These are phyloP conservation scores for Apeltes quadracus DNA, from an alignment of 2,113 vertebrate species.

Conservation along the genomic window DNA sequence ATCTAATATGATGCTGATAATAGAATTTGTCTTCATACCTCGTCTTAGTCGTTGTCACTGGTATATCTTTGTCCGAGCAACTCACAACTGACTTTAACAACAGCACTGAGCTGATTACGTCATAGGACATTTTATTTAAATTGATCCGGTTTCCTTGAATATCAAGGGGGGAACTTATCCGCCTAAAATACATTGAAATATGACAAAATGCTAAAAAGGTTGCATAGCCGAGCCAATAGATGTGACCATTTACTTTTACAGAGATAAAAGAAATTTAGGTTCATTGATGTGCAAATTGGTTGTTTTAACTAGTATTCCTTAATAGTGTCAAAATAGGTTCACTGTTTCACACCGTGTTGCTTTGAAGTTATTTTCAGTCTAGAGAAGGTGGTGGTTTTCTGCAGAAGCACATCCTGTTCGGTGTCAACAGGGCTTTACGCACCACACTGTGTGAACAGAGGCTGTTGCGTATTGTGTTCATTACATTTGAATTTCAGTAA, in stretches of 20 bases:
- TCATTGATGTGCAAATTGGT: not conserved
- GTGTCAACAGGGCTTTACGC: not conserved
- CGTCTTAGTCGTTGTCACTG: not conserved
- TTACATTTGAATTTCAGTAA: not conserved
- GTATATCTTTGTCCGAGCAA: not conserved
- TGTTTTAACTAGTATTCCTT: not conserved
- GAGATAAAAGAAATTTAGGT: not conserved
- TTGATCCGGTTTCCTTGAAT: not conserved
- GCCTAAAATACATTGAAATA: not conserved
- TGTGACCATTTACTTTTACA: not conserved
- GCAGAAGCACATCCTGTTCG: conserved; percentile 75
- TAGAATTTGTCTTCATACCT: not conserved
- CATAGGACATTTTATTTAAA: not conserved
- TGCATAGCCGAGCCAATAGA: not conserved
- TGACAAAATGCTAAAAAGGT: not conserved
- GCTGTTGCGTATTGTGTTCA: not conserved
- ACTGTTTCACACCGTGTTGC: not conserved
- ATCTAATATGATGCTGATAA: not conserved
- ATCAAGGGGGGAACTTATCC: not conserved
- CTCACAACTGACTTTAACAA: not conserved
- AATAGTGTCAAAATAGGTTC: not conserved
- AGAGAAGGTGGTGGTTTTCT: conserved; percentile 73
- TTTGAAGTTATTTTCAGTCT: conserved; percentile 14
- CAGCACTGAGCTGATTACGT: not conserved
- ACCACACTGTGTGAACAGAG: not conserved